phyloP scores from a whole-genome alignment of 2,113 vertebrate genomes.

The Gallinago paraguaiae region DNA sequence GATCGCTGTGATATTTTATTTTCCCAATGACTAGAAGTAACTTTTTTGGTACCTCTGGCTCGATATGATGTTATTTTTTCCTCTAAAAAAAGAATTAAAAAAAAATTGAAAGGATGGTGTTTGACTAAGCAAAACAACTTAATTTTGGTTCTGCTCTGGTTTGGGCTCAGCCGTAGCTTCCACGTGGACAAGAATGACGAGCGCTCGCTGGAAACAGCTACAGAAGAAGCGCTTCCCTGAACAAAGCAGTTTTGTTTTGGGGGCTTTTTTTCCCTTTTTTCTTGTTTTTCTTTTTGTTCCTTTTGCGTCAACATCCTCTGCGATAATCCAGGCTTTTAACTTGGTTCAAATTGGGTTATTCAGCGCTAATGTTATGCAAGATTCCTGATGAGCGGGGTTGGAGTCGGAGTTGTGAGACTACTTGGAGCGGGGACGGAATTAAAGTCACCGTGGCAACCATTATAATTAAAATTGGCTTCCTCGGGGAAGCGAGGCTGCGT shows the following conservation, averaged over 20 bases:
- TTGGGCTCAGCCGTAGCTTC: not conserved
- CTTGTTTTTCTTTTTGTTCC: no score
- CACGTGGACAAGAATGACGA: accelerated
- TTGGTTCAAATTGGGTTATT: conserved; percentile 32
- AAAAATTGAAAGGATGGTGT: accelerated
- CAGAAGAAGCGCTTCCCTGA: not conserved
- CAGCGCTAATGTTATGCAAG: not conserved
- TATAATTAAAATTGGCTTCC: conserved; percentile 42
- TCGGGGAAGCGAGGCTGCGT: not conserved
- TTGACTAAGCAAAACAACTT: not conserved
- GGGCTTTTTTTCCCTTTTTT: not conserved
- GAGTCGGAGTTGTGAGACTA: not conserved
- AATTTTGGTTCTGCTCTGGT: not conserved
- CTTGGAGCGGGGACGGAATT: conserved; percentile 34
- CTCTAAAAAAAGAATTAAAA: no score
- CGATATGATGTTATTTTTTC: accelerated
- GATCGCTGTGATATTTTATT: accelerated
- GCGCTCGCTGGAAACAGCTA: not conserved
- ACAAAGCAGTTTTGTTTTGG: not conserved
- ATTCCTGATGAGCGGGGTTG: conserved; percentile 8
- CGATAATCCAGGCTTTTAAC: not conserved
- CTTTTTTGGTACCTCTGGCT: not conserved
- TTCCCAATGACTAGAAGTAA: no score
- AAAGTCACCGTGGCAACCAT: conserved; percentile 67
- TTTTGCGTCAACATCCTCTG: not conserved